A percentile compares a stretch with the other conserved stretches of the same genome.
phyloP scores from a whole-genome alignment of 2,797 vertebrate species.

The Phoeniculus purpureus region DNA sequence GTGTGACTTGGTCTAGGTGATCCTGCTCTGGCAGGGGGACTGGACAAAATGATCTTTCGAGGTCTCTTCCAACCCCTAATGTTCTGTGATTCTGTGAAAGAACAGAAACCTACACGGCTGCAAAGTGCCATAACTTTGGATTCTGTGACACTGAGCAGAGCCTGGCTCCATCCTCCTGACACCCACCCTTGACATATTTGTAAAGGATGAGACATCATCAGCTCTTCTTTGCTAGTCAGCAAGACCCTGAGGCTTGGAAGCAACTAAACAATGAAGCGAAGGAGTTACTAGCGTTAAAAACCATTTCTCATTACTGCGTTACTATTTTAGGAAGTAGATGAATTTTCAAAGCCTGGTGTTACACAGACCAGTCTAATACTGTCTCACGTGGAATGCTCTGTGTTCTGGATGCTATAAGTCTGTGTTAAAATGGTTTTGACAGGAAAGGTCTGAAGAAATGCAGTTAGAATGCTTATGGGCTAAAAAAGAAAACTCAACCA shows the following conservation, averaged over 20 bases:
- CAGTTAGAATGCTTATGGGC: background rate
- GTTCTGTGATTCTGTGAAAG: no score
- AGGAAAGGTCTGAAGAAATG: background rate
- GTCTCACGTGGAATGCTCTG: background rate
- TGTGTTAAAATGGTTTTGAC: background rate
- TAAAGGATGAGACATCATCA: background rate
- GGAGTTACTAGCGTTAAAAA: background rate
- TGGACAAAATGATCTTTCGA: no score
- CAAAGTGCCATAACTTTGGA: no score
- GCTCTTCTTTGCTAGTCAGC: background rate
- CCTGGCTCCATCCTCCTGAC: no score
- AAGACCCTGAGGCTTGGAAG: background rate
- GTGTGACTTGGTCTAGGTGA: no score
- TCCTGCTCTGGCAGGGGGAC: no score
- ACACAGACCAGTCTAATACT: background rate
- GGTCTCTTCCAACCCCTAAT: no score
- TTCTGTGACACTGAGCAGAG: no score
- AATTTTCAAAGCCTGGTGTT: background rate
- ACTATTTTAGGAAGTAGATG: background rate
- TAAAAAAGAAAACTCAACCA: background rate
- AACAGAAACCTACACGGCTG: no score
- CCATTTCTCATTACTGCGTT: background rate
- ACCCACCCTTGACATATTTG: no score
- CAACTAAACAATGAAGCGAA: background rate
- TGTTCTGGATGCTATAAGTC: background rate